Conservation (phyloP, 92 coral and sea anemone species). For the Hydrozoanthus gracilis region DNA sequence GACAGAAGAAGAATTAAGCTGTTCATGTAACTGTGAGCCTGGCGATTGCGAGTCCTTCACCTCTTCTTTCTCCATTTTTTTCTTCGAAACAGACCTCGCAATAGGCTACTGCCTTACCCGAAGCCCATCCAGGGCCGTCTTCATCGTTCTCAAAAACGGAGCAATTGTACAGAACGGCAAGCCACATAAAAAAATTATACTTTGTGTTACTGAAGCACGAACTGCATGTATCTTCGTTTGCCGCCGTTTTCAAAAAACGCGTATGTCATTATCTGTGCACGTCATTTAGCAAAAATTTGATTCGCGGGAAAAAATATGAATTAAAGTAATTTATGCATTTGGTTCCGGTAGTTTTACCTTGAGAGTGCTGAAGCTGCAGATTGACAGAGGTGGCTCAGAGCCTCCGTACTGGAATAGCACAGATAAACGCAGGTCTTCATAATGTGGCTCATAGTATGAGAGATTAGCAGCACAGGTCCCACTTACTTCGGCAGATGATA, state of each 20-base stretch:
- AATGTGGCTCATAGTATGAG: too few relatives aligned
- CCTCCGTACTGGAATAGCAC: too few relatives aligned
- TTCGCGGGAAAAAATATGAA: conserved; percentile 13
- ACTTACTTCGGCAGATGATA: too few relatives aligned
- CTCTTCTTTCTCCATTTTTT: conserved; percentile 30
- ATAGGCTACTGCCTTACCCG: conserved; percentile 36
- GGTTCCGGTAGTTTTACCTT: too few relatives aligned
- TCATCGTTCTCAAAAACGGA: neutral
- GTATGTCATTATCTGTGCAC: neutral
- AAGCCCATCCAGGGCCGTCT: conserved; percentile 28
- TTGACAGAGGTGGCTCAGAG: too few relatives aligned
- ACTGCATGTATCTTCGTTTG: conserved; percentile 4
- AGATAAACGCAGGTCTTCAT: too few relatives aligned
- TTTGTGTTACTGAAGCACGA: conserved; percentile 7
- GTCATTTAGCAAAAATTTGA: conserved; percentile 14
- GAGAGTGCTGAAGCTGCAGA: too few relatives aligned
- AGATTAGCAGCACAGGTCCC: too few relatives aligned
- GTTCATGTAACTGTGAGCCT: conserved; percentile 18
- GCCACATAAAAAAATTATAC: neutral
- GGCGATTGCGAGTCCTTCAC: conserved; percentile 17
- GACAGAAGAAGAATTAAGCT: conserved; percentile 22
- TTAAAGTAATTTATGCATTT: conserved; percentile 11
- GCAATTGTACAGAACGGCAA: conserved; percentile 1
- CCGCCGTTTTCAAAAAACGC: conserved; percentile 12
- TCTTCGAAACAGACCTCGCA: conserved; percentile 22